Percentiles rank a stretch among this genome's conserved stretches.
Evolutionary conservation across 1,140 invertebrate species (phyloP).

Genomic region (Hyles euphorbiae): DNA sequence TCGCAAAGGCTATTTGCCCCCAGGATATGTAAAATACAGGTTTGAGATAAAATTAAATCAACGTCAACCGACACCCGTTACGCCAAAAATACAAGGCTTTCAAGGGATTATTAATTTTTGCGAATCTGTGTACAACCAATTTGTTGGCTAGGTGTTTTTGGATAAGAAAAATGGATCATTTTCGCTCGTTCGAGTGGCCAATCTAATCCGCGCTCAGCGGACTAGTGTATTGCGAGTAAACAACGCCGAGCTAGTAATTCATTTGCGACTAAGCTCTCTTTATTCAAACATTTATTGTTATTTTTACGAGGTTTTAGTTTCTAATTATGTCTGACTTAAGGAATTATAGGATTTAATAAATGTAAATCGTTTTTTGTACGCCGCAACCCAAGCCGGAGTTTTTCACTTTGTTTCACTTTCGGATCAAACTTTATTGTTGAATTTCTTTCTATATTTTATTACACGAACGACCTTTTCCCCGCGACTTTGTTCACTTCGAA

Average conservation of each 20-base stretch:
- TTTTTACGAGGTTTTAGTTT: constrained; percentile 4
- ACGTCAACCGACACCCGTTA: not conserved
- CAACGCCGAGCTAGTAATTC: constrained; percentile 16
- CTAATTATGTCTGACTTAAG: not conserved
- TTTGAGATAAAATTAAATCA: constrained; percentile 4
- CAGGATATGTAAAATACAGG: constrained; percentile 37
- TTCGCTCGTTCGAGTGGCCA: constrained; percentile 19
- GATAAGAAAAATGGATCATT: constrained; percentile 14
- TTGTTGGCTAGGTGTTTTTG: no score
- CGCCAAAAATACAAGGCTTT: constrained; percentile 4
- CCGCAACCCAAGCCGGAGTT: no score
- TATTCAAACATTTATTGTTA: constrained; percentile 5
- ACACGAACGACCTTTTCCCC: no score
- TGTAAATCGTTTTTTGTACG: no score
- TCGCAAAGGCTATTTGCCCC: constrained; percentile 35
- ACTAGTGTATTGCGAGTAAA: constrained; percentile 15
- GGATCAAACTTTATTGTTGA: no score
- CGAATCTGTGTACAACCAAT: not conserved
- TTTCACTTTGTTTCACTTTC: no score
- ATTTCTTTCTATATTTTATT: no score
- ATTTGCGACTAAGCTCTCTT: constrained; percentile 11
- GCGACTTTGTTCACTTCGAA: no score
- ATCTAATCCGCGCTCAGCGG: constrained; percentile 15
- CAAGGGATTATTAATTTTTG: constrained; percentile 2
- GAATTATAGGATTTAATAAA: no score